Evolutionary conservation across 35 echinoderm and acorn worm species (phyloP), one percentile per base, ranked within the genome.

Genomic region (Eucidaris tribuloides): DNA sequence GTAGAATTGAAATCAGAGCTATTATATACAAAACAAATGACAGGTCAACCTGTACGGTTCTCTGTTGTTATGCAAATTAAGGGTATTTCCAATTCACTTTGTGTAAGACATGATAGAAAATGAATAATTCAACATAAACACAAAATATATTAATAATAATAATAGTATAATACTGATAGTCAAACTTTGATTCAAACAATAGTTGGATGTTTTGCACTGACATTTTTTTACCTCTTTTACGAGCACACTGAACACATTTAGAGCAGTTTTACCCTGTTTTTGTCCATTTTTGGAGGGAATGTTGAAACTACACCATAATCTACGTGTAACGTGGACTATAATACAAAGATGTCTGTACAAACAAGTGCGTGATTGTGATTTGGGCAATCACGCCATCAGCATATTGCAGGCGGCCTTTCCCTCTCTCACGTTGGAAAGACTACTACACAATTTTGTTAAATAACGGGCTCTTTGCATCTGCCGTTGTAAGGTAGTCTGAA

Each of bases 251-350:
- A 42, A 74, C 68, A 74, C 68, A 74, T 74, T 43, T 44, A 74
- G 35, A 74, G 41, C 35, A 41, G 30, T 64, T 60, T 44, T 74
- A 74, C 68, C 68, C 68, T 74, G 68, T 74, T 43, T 74, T 41
- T 44, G 68, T 74, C 68, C 68, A 74, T 43, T 44, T 71, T 74
- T 74, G 68, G 68, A 74, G 68, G 68, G 41, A 74, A 74, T 74
- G 44, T 74, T 42, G 68, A 74, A 74, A 74, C 68, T 36, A 74
- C 68, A 74, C 35, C 68, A 74, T 74, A 74, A 42, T 42, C 38
- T 42, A 42, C 38, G 44, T 42, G 24, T 74, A 6, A 74, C 38
- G 34, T 74, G 68, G 68, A 74, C 68, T 74, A 74, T 74, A 42
- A 41, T 74, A 74, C 68, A 74, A 52, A 18, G 37, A 74, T n/a